Evolutionary conservation across 1,140 invertebrate species (phyloP).

Genomic region (Metopolophium dirhodum): DNA sequence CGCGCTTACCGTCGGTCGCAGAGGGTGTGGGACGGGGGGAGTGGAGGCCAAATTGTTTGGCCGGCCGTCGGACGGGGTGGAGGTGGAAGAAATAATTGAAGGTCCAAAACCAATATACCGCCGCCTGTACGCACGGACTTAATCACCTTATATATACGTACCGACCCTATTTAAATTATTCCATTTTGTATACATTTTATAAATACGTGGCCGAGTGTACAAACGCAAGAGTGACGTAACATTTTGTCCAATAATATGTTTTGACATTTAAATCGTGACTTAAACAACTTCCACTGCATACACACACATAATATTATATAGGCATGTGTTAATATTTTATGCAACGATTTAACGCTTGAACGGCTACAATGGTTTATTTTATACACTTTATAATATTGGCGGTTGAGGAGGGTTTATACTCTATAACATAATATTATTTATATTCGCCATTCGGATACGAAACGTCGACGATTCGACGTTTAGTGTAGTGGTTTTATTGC

Average conservation of each 20-base stretch:
- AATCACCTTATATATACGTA: background rate
- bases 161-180: constrained; percentile 21
- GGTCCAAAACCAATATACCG: constrained; percentile 51
- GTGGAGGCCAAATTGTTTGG: constrained; percentile 39
- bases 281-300: background rate
- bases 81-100: constrained; percentile 40
- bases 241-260: constrained; percentile 12
- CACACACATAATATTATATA: background rate
- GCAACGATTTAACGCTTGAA: background rate
- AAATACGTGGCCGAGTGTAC: background rate
- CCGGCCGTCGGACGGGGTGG: background rate
- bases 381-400: background rate
- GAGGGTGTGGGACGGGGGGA: background rate
- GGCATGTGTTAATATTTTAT: background rate
- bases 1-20: background rate
- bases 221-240: background rate
- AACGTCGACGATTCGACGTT: background rate
- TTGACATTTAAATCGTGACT: constrained; percentile 15
- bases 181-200: background rate
- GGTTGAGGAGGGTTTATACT: background rate
- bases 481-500: background rate
- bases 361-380: background rate
- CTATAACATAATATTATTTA: constrained; percentile 9
- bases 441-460: background rate
- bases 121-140: background rate